A percentile compares a stretch with the other conserved stretches of the same genome.
These are phyloP conservation scores for Zeugodacus cucurbitae DNA, from an alignment of 1,140 invertebrate species.

Conservation along the genomic window DNA sequence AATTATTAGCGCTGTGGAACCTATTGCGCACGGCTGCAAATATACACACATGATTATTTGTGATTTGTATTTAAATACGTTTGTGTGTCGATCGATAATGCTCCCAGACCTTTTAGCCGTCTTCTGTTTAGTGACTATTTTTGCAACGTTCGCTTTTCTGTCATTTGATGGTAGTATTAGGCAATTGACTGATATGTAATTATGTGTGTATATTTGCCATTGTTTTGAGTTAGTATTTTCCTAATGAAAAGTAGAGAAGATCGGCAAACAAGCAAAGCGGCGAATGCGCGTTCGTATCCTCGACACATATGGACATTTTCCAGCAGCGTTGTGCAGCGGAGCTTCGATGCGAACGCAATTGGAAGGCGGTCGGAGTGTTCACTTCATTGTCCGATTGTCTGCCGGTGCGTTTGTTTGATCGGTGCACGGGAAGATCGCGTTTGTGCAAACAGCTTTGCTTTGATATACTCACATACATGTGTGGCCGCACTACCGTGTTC, in stretches of 20 bases:
- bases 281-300: background rate
- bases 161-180: background rate
- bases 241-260: background rate
- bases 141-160: background rate
- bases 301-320: background rate
- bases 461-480: background rate
- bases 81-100: background rate
- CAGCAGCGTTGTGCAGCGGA: background rate
- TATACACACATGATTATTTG: background rate
- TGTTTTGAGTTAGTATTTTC: constrained; percentile 7
- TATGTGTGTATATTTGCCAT: background rate
- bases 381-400: constrained; percentile 24
- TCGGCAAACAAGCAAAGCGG: background rate
- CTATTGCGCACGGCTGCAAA: background rate
- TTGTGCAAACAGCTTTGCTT: constrained; percentile 4
- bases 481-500: background rate
- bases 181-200: background rate
- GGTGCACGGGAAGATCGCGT: constrained; percentile 2
- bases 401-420: constrained; percentile 31
- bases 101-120: background rate
- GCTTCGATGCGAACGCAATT: background rate
- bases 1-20: constrained; percentile 1
- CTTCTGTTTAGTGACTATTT: background rate
- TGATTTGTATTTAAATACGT: background rate
- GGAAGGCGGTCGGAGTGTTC: constrained; percentile 5